Evolutionary conservation across 2,797 vertebrate species (phyloP).

Genomic region (Taeniopygia guttata): DNA sequence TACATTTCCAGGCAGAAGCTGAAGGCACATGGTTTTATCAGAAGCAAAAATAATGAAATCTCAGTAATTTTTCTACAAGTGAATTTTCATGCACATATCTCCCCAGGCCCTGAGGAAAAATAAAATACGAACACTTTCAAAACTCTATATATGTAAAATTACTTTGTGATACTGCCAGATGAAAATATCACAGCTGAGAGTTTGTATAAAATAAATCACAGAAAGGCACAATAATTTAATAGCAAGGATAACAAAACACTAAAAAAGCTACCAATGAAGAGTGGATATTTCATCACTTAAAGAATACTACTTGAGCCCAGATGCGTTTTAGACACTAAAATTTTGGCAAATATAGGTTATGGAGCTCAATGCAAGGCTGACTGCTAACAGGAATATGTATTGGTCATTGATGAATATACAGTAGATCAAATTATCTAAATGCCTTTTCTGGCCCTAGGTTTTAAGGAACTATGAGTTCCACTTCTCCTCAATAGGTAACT

Average conservation of each 20-base stretch:
- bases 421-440: neutral
- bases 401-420: neutral
- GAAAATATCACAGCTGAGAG: neutral
- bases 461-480: neutral
- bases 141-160: neutral
- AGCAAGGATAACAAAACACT: neutral
- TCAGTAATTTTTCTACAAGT: neutral
- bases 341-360: neutral
- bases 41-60: neutral
- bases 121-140: neutral
- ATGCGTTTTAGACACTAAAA: neutral
- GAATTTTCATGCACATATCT: neutral
- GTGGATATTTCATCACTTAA: neutral
- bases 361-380: neutral
- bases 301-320: neutral
- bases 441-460: neutral
- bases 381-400: neutral
- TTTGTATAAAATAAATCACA: neutral
- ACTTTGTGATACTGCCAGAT: neutral
- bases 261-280: neutral
- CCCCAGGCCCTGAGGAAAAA: fast-evolving
- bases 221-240: neutral
- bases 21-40: neutral
- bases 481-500: neutral
- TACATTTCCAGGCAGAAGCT: neutral